Evolutionary conservation across 2,797 vertebrate species (phyloP), one percentile per base, ranked within the genome.

Genomic region (Neoniphon sammara): DNA sequence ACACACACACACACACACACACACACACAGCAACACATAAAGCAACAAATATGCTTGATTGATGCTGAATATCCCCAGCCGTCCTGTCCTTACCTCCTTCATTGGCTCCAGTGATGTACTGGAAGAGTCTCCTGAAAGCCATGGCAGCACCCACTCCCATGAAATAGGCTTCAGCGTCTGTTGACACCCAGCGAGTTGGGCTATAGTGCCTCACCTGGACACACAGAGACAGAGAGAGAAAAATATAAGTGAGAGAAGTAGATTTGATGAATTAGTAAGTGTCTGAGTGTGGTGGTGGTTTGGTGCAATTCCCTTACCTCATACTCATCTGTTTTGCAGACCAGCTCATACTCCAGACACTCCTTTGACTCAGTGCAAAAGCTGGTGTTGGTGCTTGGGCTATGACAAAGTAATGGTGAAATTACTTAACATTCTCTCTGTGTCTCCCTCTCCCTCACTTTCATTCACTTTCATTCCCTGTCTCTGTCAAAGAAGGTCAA

Each of bases 121-220:
- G 92, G 87, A 93, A 95, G 23, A 95, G 94, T 39, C 92, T 94
- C 87, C 92, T 93, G 88, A 95, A 95, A 52, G 94, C 94, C 92
- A 94, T 91, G 46, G 93, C 92, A 17, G 91, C 92, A 5, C 93
- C 94, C 30, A 94, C 94, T 0, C 94, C 94, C 92, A 95, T 93
- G 47, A 95, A 93, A 66, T 94, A 93, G 9, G 93, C 93, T 58
- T 94, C 93, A 0, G 94, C 93, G 3, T 95, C 93, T 0, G 93
- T 95, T 0, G 94, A 94, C 78, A 94, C 89, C 94, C 94, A 95
- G 36, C 89, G 92, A 1, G 92, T 93, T n/a, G 92, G 89, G 60
- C 91, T 91, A 83, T 94, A 94, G 85, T 91, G 93, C 53, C 94
- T 87, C 58, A 95, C 93, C 94, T 95, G 70, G 34, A 75, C 54